Evolutionary conservation across 92 coral and sea anemone genomes (phyloP), one percentile per base, ranked within the genome.

Genomic region (Paramuricea clavata): DNA sequence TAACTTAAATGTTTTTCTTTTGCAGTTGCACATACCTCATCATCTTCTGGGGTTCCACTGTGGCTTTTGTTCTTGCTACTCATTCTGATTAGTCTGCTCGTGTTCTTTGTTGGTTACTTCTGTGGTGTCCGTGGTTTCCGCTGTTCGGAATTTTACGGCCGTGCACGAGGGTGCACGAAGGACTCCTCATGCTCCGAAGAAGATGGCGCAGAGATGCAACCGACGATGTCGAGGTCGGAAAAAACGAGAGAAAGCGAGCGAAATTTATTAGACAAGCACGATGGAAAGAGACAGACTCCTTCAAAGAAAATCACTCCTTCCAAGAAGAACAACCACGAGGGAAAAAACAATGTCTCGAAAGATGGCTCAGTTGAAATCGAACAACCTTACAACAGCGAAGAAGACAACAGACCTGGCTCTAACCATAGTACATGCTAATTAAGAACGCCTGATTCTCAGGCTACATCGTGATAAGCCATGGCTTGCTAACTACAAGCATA

Each of bases 1-100:
- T n/a, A n/a, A n/a, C n/a, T n/a, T n/a, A n/a, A n/a, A n/a, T n/a
- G n/a, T 31, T 26, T 26, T 31, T 65, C 21, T 31, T 0, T 65
- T 65, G 36, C 72, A 65, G 72, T 65, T 13, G 72, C 72, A 1
- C 41, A 15, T 2, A 27, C 13, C 10, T 74, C 81, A 3, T 22
- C 59, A 17, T 74, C 80, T 5, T 74, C 81, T 44, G 81, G 81
- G 7, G 81, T 74, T 22, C 34, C 81, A 74, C 32, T 74, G 16
- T 74, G 81, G 81, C 36, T 74, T 4, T 19, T 74, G 33, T 2
- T 43, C 12, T 0, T 74, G 23, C 23, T 74, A 28, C 23, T 74
- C 35, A 28, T 74, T 5, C 6, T 74, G 12, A 43, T 74, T 30
- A 32, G 81, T 5, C 31, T 74, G 0, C 12, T 74, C 59, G n/a